Percentiles rank a stretch among this genome's conserved stretches.
phyloP scores from a whole-genome alignment of 2,888 invertebrate genomes.

The Cheilosia vernalis region DNA sequence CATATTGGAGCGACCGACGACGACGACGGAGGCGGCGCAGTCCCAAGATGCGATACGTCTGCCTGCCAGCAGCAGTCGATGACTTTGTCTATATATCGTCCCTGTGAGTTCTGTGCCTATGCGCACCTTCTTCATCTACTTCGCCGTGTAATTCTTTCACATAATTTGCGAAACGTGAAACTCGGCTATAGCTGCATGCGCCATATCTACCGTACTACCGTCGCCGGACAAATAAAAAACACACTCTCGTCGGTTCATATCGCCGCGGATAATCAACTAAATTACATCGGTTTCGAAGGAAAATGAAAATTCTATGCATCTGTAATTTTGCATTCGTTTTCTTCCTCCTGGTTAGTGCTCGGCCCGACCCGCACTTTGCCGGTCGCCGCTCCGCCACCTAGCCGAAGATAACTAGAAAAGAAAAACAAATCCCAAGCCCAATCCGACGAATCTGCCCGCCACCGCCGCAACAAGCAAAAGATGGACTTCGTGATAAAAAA shows the following conservation, averaged over 20 bases:
- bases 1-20: constrained; percentile 45
- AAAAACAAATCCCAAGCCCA: constrained; percentile 28
- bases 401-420: constrained; percentile 17
- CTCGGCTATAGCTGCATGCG: constrained; percentile 6
- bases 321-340: constrained; percentile 72
- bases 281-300: constrained; percentile 74
- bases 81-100: constrained; percentile 57
- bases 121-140: neutral
- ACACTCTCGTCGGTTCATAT: constrained; percentile 50
- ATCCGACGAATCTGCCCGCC: constrained; percentile 7
- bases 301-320: constrained; percentile 75
- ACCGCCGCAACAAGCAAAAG: neutral
- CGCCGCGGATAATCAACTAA: constrained; percentile 73
- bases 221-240: neutral
- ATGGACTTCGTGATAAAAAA: constrained; percentile 41
- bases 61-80: constrained; percentile 60
- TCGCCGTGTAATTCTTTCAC: constrained; percentile 57
- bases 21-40: neutral
- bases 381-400: neutral
- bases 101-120: constrained; percentile 15
- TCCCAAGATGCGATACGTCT: constrained; percentile 52
- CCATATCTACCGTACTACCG: constrained; percentile 1
- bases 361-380: neutral
- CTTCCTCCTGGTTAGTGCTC: constrained; percentile 58
- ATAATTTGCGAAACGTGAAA: constrained; percentile 74